Evolutionary conservation across 92 coral and sea anemone genomes (phyloP), one percentile per base, ranked within the genome.

Genomic region (Epizoanthus rinbou): DNA sequence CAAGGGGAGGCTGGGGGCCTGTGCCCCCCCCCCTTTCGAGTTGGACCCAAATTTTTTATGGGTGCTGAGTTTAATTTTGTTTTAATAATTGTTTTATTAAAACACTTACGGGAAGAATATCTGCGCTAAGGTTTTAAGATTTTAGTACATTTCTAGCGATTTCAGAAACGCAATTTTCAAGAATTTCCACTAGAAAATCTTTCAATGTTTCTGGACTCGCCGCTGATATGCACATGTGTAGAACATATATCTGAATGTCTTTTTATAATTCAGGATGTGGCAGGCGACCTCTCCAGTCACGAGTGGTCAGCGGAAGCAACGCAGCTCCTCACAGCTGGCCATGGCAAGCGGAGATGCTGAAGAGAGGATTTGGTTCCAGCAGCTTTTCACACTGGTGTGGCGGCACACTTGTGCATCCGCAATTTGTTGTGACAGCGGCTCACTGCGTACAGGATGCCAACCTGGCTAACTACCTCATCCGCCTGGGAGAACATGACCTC

Each of bases 261-360:
- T 56, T 31, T 37, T 0, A 37, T 1, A 37, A 17, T 10, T 33
- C 18, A 75, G 81, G 81, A 37, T 75, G 81, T 28, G 81, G 81
- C 57, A 65, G 39, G 53, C 81, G 81, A 6, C 81, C 81, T 18
- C 52, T 75, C 25, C 65, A 75, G 68, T 75, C 81, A 3, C 35
- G 81, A 56, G 81, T 75, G 54, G 81, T 75, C 56, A 58, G 68
- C 52, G 81, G 81, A 57, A 52, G 58, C 13, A 58, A 75, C 54
- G 81, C 81, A 17, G 6, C 54, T 58, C 53, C 67, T 52, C 81
- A 75, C 53, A 75, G 81, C 67, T 75, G 81, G 81, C 81, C 81
- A 31, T 75, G 81, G 81, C 68, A 58, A 8, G 54, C 33, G 35
- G 47, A 75, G 81, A 57, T 75, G 16, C 37, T 75, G 50, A 58